Percentiles rank a stretch among this genome's conserved stretches.
phyloP scores from a whole-genome alignment of 2,888 invertebrate genomes.

The Cheilosia soror region DNA sequence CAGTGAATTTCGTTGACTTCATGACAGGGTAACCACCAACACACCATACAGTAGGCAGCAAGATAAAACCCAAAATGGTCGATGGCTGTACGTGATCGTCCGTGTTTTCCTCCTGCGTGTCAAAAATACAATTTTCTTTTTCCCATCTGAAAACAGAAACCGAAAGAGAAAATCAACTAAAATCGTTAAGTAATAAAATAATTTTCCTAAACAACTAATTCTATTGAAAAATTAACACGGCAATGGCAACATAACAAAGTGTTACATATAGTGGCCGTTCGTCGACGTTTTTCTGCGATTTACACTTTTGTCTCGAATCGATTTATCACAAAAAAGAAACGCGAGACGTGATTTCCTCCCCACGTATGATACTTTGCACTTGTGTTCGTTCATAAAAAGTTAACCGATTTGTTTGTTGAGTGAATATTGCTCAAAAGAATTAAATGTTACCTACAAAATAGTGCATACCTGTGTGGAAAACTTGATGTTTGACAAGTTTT shows the following conservation, averaged over 20 bases:
- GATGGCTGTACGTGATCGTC: slow-evolving; percentile 78
- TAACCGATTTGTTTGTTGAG: slow-evolving; percentile 17
- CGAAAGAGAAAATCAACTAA: slow-evolving; percentile 30
- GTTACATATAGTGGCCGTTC: slow-evolving; percentile 25
- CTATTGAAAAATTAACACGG: slow-evolving; percentile 23
- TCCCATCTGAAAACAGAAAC: background rate
- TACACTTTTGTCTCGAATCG: slow-evolving; percentile 62
- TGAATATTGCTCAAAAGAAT: slow-evolving; percentile 32
- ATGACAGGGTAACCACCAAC: slow-evolving; percentile 74
- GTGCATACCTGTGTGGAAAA: slow-evolving; percentile 16
- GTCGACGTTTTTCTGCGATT: slow-evolving; percentile 42
- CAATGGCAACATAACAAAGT: slow-evolving; percentile 8
- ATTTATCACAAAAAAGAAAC: slow-evolving; percentile 73
- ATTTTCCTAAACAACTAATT: slow-evolving; percentile 12
- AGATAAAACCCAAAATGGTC: slow-evolving; percentile 81
- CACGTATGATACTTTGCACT: slow-evolving; percentile 12
- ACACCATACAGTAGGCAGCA: slow-evolving; percentile 78
- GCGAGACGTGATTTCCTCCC: slow-evolving; percentile 47
- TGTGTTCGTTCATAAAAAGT: slow-evolving; percentile 7
- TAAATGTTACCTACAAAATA: slow-evolving; percentile 25
- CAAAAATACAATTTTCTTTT: slow-evolving; percentile 58
- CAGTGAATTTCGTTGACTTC: slow-evolving; percentile 71
- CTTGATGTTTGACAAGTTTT: slow-evolving; percentile 40
- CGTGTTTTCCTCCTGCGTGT: slow-evolving; percentile 74
- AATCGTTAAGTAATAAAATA: slow-evolving; percentile 19